phyloP scores from a whole-genome alignment of 1,140 invertebrate species.

The Pararge aegeria region DNA sequence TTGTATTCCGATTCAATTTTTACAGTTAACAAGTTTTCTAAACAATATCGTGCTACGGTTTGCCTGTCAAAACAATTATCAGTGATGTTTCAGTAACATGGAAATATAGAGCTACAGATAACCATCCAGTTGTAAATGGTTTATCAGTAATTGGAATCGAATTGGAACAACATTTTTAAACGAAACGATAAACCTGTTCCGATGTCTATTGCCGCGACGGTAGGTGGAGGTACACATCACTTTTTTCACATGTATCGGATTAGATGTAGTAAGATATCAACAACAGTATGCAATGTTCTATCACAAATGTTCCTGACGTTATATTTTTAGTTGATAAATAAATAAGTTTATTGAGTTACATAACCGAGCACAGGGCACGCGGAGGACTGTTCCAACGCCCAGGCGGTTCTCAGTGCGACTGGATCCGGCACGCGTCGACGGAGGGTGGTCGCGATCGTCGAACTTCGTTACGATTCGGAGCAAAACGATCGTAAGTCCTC shows the following conservation, averaged over 20 bases:
- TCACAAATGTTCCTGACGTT: conserved; percentile 24
- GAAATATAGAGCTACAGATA: conserved; percentile 8
- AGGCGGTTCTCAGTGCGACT: conserved; percentile 73
- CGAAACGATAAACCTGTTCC: conserved; percentile 67
- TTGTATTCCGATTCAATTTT: conserved; percentile 13
- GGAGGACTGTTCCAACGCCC: conserved; percentile 67
- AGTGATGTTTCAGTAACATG: conserved; percentile 27
- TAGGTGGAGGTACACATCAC: conserved; percentile 69
- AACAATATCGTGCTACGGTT: background rate
- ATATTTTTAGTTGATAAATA: conserved; percentile 67
- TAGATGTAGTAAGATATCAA: conserved; percentile 8
- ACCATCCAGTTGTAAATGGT: background rate
- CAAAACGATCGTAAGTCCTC: conserved; percentile 70
- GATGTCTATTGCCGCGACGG: conserved; percentile 60
- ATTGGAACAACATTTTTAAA: conserved; percentile 36
- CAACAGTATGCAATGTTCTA: conserved; percentile 9
- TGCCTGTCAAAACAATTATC: background rate
- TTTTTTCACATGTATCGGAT: conserved; percentile 47
- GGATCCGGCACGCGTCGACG: conserved; percentile 66
- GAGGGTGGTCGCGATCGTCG: conserved; percentile 65
- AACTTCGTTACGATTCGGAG: conserved; percentile 72
- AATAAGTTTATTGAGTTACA: conserved; percentile 78
- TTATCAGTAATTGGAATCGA: conserved; percentile 18
- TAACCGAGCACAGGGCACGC: conserved; percentile 66
- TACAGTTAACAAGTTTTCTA: conserved; percentile 5